Evolutionary conservation across 2,888 invertebrate species (phyloP).

Genomic region (Leptinotarsa peninsularis): DNA sequence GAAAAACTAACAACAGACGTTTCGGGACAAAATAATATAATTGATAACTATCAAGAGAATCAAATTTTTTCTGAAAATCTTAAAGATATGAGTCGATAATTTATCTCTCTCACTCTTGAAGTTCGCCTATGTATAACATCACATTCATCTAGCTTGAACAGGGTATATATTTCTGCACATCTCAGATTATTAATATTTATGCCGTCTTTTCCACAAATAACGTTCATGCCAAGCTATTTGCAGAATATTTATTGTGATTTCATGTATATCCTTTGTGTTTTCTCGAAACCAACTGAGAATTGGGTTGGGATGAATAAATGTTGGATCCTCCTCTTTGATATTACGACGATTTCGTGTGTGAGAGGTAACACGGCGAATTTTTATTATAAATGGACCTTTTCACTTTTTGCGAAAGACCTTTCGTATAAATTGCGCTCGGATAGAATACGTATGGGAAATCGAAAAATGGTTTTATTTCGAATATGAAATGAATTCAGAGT

Average conservation of each 20-base stretch:
- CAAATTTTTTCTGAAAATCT: not conserved
- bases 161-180: constrained; percentile 31
- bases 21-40: not conserved
- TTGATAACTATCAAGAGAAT: not conserved
- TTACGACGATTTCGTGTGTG: not conserved
- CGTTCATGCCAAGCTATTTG: constrained; percentile 2
- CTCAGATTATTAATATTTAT: constrained; percentile 39
- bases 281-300: constrained; percentile 12
- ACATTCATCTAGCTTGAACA: constrained; percentile 35
- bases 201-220: constrained; percentile 25
- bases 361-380: not conserved
- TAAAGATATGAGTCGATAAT: not conserved
- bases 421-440: too few relatives aligned
- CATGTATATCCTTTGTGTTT: constrained; percentile 22
- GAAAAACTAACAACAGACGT: too few relatives aligned
- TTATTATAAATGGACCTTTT: not conserved
- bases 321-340: not conserved
- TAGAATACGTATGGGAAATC: too few relatives aligned
- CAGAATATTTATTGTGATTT: constrained; percentile 26
- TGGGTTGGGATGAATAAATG: constrained; percentile 9
- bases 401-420: not conserved
- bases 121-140: constrained; percentile 13
- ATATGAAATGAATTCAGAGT: too few relatives aligned
- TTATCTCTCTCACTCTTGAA: not conserved
- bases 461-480: too few relatives aligned